Evolutionary conservation across 2,888 invertebrate species (phyloP).

Genomic region (Acanthoscelides obtectus): DNA sequence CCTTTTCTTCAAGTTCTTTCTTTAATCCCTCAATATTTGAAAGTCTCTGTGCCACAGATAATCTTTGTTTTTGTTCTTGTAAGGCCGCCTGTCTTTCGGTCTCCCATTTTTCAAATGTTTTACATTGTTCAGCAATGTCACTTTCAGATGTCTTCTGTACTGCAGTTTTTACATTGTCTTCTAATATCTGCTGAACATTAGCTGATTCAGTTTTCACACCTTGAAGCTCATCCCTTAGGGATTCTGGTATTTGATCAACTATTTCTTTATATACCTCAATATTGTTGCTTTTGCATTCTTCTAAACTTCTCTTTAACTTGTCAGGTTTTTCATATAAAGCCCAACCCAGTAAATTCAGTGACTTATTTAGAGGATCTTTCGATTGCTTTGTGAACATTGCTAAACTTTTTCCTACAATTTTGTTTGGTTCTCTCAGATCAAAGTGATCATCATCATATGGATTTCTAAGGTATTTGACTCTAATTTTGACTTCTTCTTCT

Average conservation of each 20-base stretch:
- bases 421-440: slow-evolving; percentile 67
- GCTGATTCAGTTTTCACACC: slow-evolving; percentile 24
- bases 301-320: slow-evolving; percentile 37
- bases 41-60: slow-evolving; percentile 49
- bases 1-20: slow-evolving; percentile 55
- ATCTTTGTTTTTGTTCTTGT: slow-evolving; percentile 54
- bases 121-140: slow-evolving; percentile 56
- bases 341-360: slow-evolving; percentile 47
- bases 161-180: slow-evolving; percentile 43
- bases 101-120: slow-evolving; percentile 59
- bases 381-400: slow-evolving; percentile 52
- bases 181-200: slow-evolving; percentile 47
- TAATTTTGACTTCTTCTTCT: slow-evolving; percentile 47
- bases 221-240: slow-evolving; percentile 5
- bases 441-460: slow-evolving; percentile 87
- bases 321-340: slow-evolving; percentile 42
- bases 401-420: slow-evolving; percentile 80
- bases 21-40: slow-evolving; percentile 57
- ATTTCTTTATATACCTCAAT: slow-evolving; percentile 42
- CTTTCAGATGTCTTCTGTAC: slow-evolving; percentile 53
- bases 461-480: slow-evolving; percentile 76
- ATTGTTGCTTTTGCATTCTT: slow-evolving; percentile 33
- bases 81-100: slow-evolving; percentile 54
- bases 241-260: slow-evolving; percentile 42
- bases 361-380: slow-evolving; percentile 49